Percentiles rank a stretch among this genome's conserved stretches.
Evolutionary conservation across 2,113 vertebrate species (phyloP).

Genomic region (Sebastes schlegelii): DNA sequence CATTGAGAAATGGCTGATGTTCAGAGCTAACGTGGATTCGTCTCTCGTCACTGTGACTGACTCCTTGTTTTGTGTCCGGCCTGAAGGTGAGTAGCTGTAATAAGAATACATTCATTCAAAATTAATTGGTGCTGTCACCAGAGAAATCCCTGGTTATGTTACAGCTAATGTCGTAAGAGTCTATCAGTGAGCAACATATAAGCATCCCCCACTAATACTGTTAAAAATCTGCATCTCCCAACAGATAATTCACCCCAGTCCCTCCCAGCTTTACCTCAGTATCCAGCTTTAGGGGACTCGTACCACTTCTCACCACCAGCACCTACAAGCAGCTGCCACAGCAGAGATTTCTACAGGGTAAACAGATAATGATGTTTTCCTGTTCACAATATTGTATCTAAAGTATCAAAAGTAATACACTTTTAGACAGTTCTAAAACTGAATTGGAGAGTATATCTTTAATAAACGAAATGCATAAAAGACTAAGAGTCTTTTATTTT

Average conservation of each 20-base stretch:
- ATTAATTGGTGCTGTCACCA: neutral
- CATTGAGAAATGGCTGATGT: slow-evolving; percentile 84
- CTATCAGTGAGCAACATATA: neutral
- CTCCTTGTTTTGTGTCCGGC: slow-evolving; percentile 77
- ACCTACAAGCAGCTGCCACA: slow-evolving; percentile 19
- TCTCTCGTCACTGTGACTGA: slow-evolving; percentile 76
- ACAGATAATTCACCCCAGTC: slow-evolving; percentile 43
- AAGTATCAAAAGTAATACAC: neutral
- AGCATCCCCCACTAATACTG: neutral
- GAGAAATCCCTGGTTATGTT: neutral
- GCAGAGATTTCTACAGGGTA: slow-evolving; percentile 82
- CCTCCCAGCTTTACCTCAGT: slow-evolving; percentile 22
- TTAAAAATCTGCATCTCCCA: neutral
- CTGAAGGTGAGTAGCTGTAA: slow-evolving; percentile 65
- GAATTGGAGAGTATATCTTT: neutral
- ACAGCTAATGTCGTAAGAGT: neutral
- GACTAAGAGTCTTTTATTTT: neutral
- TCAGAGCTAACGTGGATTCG: slow-evolving; percentile 79
- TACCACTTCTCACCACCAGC: slow-evolving; percentile 73
- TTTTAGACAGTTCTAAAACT: neutral
- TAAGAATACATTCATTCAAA: neutral
- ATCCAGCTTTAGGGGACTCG: slow-evolving; percentile 56
- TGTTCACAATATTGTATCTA: neutral
- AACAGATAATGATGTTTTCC: neutral
- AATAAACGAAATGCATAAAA: neutral